Percentiles rank a stretch among this genome's conserved stretches.
Evolutionary conservation across 1,140 invertebrate genomes (phyloP).

Genomic region (Paramacrobiotus metropolitanus): DNA sequence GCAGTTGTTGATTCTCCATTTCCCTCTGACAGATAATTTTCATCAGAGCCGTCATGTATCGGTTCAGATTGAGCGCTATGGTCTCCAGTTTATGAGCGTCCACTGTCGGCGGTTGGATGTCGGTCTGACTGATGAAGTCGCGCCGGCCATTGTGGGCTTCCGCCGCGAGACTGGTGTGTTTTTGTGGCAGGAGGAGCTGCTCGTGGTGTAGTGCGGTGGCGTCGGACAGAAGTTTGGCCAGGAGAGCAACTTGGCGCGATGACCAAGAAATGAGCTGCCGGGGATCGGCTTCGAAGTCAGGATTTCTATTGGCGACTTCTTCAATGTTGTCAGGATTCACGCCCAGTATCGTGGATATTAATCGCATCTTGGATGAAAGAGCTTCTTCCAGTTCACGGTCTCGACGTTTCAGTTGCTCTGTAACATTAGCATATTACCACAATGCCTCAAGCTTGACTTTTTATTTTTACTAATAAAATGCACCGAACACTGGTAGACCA

Average conservation of each 20-base stretch:
- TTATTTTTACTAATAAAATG: too few relatives aligned
- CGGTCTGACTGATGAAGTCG: neutral
- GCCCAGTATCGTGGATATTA: constrained; percentile 43
- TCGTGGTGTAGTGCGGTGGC: too few relatives aligned
- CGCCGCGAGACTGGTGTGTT: neutral
- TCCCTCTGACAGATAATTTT: neutral
- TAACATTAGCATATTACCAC: too few relatives aligned
- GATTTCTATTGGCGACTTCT: too few relatives aligned
- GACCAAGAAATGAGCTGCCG: neutral
- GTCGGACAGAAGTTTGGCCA: too few relatives aligned
- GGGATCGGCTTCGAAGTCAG: too few relatives aligned
- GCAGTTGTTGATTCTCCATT: neutral
- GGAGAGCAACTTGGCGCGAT: neutral
- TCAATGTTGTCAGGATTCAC: too few relatives aligned
- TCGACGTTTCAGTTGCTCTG: constrained; percentile 43
- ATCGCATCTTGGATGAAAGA: constrained; percentile 42
- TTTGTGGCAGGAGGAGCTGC: too few relatives aligned
- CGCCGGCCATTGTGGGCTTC: neutral
- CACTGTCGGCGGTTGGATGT: neutral
- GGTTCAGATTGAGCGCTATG: neutral
- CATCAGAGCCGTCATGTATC: neutral
- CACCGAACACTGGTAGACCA: too few relatives aligned
- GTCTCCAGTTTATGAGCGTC: neutral
- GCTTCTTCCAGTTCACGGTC: constrained; percentile 42
- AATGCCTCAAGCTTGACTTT: too few relatives aligned